Percentiles rank a stretch among this genome's conserved stretches.
These are phyloP conservation scores for Heliconius sara DNA, from an alignment of 2,888 invertebrate species.

Conservation along the genomic window DNA sequence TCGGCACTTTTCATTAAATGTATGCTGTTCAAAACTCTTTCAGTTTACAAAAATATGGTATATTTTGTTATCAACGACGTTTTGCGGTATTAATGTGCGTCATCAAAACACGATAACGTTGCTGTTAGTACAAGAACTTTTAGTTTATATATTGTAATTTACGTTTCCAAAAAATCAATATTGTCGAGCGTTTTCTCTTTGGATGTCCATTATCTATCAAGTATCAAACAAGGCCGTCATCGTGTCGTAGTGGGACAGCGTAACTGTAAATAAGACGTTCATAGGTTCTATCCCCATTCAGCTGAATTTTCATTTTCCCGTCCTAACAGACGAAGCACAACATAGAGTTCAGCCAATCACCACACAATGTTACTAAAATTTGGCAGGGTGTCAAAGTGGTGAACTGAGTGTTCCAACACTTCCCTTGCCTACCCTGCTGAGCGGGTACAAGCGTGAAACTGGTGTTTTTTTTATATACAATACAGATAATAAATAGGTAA, in stretches of 20 bases:
- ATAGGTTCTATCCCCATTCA: neutral
- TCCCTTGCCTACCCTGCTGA: neutral
- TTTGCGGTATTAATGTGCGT: neutral
- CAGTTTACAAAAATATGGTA: neutral
- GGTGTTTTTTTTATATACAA: neutral
- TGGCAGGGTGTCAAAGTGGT: too few relatives aligned
- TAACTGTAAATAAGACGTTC: too few relatives aligned
- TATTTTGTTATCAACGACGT: neutral
- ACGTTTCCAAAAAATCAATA: neutral
- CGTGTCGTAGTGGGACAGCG: too few relatives aligned
- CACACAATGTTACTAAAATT: too few relatives aligned
- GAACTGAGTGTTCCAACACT: too few relatives aligned
- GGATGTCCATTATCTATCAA: neutral
- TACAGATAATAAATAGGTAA: neutral
- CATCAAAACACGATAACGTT: neutral
- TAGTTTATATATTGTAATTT: neutral
- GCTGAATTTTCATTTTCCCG: too few relatives aligned
- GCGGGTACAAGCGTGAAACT: neutral
- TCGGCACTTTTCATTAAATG: too few relatives aligned
- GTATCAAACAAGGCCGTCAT: neutral
- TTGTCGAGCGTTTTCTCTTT: too few relatives aligned
- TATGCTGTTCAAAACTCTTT: too few relatives aligned
- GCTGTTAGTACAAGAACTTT: neutral
- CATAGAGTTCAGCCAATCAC: neutral
- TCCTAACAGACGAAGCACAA: neutral